These are phyloP conservation scores for Rhodeus uyekii DNA, from an alignment of 2,797 vertebrate genomes.

Conservation along the genomic window DNA sequence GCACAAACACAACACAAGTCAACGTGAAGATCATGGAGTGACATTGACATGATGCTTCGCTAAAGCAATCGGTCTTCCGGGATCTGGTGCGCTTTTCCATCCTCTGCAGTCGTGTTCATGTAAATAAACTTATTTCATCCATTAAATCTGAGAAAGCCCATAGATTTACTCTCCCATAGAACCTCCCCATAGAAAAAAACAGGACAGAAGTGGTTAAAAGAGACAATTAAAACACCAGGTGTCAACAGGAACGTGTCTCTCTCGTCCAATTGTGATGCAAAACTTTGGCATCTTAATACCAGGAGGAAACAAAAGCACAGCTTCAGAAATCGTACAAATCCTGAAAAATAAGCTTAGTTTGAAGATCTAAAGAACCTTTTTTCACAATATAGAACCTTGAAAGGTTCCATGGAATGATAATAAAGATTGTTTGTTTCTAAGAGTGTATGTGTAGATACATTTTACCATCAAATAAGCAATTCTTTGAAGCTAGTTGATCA, in stretches of 20 bases:
- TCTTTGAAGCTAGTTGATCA: background rate
- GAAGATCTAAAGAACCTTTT: too few relatives aligned
- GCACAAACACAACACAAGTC: too few relatives aligned
- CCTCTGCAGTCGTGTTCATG: background rate
- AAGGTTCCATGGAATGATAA: too few relatives aligned
- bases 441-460: too few relatives aligned
- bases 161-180: background rate
- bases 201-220: background rate
- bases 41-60: too few relatives aligned
- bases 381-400: too few relatives aligned
- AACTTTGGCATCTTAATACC: background rate
- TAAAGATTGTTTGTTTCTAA: too few relatives aligned
- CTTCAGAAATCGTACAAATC: background rate
- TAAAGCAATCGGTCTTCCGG: too few relatives aligned
- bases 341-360: too few relatives aligned
- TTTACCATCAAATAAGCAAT: background rate
- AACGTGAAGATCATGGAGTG: too few relatives aligned
- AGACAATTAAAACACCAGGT: background rate
- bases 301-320: background rate
- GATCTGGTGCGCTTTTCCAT: too few relatives aligned
- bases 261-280: background rate
- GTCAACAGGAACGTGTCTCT: background rate
- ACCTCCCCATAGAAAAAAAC: background rate
- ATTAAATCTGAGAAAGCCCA: background rate
- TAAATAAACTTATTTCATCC: background rate